Conservation (phyloP, 1,140 invertebrate genomes). For the Drosophila littoralis region DNA sequence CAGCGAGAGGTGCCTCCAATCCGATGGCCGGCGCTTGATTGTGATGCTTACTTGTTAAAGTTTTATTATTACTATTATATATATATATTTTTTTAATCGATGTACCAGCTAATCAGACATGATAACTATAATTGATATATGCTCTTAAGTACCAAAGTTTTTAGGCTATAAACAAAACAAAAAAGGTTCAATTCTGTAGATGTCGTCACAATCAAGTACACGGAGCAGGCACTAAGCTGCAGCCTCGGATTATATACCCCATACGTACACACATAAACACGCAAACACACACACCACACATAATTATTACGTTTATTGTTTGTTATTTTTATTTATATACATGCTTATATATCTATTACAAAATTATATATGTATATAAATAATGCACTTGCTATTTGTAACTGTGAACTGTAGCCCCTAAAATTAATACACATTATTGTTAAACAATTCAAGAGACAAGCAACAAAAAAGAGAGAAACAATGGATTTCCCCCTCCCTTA, state of each 20-base stretch:
- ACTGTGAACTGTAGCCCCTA: slow-evolving; percentile 61
- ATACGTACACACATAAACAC: background rate
- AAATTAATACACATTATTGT: slow-evolving; percentile 69
- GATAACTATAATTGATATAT: slow-evolving; percentile 22
- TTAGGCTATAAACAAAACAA: slow-evolving; percentile 21
- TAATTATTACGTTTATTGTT: slow-evolving; percentile 67
- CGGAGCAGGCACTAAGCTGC: background rate
- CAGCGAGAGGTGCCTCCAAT: background rate
- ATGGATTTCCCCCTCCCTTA: slow-evolving; percentile 1
- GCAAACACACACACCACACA: slow-evolving; percentile 26
- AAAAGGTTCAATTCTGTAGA: slow-evolving; percentile 7
- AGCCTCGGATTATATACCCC: slow-evolving; percentile 1
- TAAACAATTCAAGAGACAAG: slow-evolving; percentile 57
- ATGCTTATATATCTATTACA: slow-evolving; percentile 36
- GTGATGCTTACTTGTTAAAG: slow-evolving; percentile 34
- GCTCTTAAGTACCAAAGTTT: slow-evolving; percentile 36
- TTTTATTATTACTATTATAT: slow-evolving; percentile 5
- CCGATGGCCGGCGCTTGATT: slow-evolving; percentile 14
- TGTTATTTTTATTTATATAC: slow-evolving; percentile 77
- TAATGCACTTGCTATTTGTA: slow-evolving; percentile 57
- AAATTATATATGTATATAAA: slow-evolving; percentile 46
- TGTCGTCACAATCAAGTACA: slow-evolving; percentile 10
- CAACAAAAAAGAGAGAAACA: slow-evolving; percentile 33
- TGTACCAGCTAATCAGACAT: slow-evolving; percentile 17
- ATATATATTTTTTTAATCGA: background rate